Conservation (phyloP, 2,797 vertebrate genomes). For the Basileuterus tristriatus region DNA sequence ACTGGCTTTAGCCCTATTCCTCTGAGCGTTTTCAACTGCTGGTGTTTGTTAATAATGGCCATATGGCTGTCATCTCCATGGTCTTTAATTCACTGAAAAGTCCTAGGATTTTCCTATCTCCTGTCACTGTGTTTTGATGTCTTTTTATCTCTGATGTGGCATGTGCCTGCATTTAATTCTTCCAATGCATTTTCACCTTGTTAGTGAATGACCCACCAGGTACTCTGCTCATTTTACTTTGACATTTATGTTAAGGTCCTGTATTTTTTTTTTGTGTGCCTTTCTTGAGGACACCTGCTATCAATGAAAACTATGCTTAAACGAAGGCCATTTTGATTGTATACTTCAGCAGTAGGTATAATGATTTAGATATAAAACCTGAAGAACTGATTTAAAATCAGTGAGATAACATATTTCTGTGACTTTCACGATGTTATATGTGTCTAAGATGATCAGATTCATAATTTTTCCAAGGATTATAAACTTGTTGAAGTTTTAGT, state of each 20-base stretch:
- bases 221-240: not conserved
- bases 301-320: not conserved
- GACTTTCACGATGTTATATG: not conserved
- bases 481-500: not conserved
- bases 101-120: not conserved
- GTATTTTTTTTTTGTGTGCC: not conserved
- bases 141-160: not conserved
- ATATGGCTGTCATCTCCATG: not conserved
- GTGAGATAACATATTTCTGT: not conserved
- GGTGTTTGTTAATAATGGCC: not conserved
- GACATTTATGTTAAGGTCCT: not conserved
- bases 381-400: not conserved
- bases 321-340: not conserved
- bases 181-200: not conserved
- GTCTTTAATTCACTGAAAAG: not conserved
- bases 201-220: not conserved
- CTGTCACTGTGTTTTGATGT: not conserved
- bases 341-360: not conserved
- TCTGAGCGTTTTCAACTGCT: not conserved
- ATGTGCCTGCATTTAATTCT: not conserved
- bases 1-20: not conserved
- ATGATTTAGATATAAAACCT: not conserved
- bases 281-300: not conserved
- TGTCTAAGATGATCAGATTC: not conserved
- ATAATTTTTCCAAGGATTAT: not conserved